Evolutionary conservation across 1,140 invertebrate species (phyloP).

Genomic region (Argopecten irradians): DNA sequence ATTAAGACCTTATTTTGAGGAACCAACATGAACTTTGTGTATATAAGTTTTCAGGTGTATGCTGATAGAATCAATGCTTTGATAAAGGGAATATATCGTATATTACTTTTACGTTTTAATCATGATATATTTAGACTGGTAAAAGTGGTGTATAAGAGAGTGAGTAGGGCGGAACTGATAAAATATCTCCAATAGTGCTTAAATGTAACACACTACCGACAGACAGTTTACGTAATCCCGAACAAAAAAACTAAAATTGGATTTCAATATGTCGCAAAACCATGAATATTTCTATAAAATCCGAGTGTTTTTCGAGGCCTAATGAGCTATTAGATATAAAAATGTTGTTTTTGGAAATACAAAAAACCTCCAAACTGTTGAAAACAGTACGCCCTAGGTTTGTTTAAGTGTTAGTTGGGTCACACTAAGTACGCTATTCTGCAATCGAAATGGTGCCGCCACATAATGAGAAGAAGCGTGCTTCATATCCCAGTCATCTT

Average conservation of each 20-base stretch:
- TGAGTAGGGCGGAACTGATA: background rate
- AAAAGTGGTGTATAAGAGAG: background rate
- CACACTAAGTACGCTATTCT: background rate
- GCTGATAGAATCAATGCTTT: background rate
- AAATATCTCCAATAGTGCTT: background rate
- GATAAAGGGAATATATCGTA: background rate
- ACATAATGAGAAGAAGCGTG: background rate
- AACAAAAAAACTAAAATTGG: background rate
- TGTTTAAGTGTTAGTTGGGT: background rate
- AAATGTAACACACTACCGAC: background rate
- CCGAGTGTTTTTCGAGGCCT: background rate
- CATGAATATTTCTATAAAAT: background rate
- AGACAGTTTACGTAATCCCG: background rate
- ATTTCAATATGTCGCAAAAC: background rate
- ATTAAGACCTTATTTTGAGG: background rate
- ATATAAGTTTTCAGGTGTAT: background rate
- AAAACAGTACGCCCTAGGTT: background rate
- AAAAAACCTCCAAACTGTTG: background rate
- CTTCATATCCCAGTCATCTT: slow-evolving; percentile 9
- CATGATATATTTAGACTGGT: background rate
- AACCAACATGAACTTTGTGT: background rate
- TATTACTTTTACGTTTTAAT: background rate
- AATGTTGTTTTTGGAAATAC: background rate
- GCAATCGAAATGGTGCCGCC: background rate
- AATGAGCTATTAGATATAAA: background rate